These are phyloP conservation scores for Mythimna albipuncta DNA, from an alignment of 2,888 invertebrate genomes.

Conservation along the genomic window DNA sequence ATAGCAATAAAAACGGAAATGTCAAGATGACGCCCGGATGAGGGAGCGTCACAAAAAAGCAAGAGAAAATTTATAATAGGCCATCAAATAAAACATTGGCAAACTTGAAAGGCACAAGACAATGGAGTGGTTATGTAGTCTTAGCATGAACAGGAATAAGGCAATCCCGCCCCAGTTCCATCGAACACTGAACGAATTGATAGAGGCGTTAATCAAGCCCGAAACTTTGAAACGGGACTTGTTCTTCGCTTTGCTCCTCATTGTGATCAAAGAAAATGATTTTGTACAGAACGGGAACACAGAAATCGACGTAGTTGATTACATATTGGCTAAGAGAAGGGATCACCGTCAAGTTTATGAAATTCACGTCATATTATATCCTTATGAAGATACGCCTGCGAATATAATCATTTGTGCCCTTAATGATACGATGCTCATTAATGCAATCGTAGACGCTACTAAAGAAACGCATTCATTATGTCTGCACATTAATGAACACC, in stretches of 20 bases:
- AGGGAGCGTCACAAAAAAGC: conserved; percentile 18
- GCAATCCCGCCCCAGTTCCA: conserved; percentile 68
- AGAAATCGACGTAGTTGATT: conserved; percentile 63
- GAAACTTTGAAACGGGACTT: conserved; percentile 74
- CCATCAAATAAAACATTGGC: conserved; percentile 45
- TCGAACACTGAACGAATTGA: conserved; percentile 69
- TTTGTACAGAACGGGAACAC: conserved; percentile 64
- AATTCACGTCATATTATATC: conserved; percentile 64
- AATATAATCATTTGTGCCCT: conserved; percentile 67
- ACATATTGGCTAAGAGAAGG: conserved; percentile 59
- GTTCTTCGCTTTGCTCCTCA: conserved; percentile 73
- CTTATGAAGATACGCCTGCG: conserved; percentile 61
- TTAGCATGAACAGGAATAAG: conserved; percentile 62
- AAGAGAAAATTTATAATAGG: conserved; percentile 32
- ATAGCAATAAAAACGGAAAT: conserved; percentile 21
- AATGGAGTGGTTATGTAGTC: conserved; percentile 66
- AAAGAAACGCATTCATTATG: conserved; percentile 69
- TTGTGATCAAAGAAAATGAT: conserved; percentile 75
- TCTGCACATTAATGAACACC: conserved; percentile 60
- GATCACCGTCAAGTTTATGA: conserved; percentile 57
- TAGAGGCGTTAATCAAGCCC: conserved; percentile 76
- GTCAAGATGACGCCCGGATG: conserved; percentile 38
- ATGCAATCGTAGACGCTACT: conserved; percentile 63
- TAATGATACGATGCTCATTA: conserved; percentile 68
- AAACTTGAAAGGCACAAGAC: conserved; percentile 43